Base-by-base conservation (phyloP, 2,888 invertebrate species). In the Rhyacophila evoluta region DNA sequence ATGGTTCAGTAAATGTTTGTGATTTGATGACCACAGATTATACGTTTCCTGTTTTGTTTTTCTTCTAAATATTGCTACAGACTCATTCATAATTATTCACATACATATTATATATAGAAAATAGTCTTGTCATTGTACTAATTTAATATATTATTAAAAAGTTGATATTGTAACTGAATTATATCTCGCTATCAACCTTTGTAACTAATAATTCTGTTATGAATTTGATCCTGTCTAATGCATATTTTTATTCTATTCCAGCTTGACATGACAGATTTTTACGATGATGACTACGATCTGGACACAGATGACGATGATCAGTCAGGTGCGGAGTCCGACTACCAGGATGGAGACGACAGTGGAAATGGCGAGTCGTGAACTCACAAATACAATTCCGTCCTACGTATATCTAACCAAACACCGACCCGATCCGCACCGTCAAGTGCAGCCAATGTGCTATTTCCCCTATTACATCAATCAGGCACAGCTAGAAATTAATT, bases 251-350 rank as follows among this genome's bases (percentile, higher is more conserved):
- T 27, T 68, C n/a, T 68, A 75, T 85, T 85, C 6, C 91, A 92
- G 87, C 88, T 95, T 83, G 98, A 98, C 87, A 95, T 97, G 93
- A 96, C 97, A 83, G 98, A 98, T 87, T 98, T 97, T 88, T 98
- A 98, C 89, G 97, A 97, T 85, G 97, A 97, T 86, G 97, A 97
- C 86, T 97, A 97, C 86, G 97, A 97, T 86, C 91, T 96, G 83
- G 94, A 94, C 84, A 92, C 93, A 1, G 94, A 94, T 84, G 92
- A 92, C 85, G 90, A 90, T 83, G 92, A 93, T 84, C 91, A 93
- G 83, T 92, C 92, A 81, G 89, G 91, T 55, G 93, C 92, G 75
- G 94, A 92, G 74, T 94, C 93, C 38, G 93, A 92, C 76, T 92
- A 92, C 84, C 92, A 90, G 69, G 95, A 95, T 84, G 96, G 93